Conservation (phyloP, 2,113 vertebrate genomes). For the Accipiter virgatus region DNA sequence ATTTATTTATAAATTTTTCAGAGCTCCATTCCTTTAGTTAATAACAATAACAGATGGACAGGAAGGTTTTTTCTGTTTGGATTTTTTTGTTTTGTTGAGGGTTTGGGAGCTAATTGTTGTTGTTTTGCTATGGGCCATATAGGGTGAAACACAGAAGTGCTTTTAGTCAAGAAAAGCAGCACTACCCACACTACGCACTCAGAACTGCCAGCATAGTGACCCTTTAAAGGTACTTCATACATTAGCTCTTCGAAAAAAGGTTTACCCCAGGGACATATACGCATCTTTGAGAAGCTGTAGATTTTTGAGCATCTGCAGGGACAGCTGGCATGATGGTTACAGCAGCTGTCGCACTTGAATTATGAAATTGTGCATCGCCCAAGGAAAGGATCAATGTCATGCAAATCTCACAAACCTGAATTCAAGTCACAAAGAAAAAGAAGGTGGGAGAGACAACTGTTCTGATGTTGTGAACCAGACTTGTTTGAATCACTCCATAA, state of each 20-base stretch:
- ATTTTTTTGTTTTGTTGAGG: background rate
- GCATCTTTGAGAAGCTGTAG: background rate
- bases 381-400: conserved; percentile 62
- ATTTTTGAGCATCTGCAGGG: conserved; percentile 44
- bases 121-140: background rate
- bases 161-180: background rate
- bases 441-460: background rate
- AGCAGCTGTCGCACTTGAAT: conserved; percentile 41
- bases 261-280: background rate
- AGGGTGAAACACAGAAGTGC: background rate
- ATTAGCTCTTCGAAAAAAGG: background rate
- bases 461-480: background rate
- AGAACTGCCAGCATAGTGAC: background rate
- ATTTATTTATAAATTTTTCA: background rate
- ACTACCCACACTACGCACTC: rapidly evolving
- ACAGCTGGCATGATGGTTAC: conserved; percentile 31
- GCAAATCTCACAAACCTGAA: conserved; percentile 44
- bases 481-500: background rate
- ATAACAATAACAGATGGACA: background rate
- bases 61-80: background rate
- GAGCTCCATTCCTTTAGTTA: background rate
- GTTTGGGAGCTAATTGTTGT: background rate
- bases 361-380: conserved; percentile 40
- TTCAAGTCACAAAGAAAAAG: conserved; percentile 31
- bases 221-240: background rate